Evolutionary conservation across 2,888 invertebrate genomes (phyloP), one percentile per base, ranked within the genome.

Genomic region (Neoascia interrupta): DNA sequence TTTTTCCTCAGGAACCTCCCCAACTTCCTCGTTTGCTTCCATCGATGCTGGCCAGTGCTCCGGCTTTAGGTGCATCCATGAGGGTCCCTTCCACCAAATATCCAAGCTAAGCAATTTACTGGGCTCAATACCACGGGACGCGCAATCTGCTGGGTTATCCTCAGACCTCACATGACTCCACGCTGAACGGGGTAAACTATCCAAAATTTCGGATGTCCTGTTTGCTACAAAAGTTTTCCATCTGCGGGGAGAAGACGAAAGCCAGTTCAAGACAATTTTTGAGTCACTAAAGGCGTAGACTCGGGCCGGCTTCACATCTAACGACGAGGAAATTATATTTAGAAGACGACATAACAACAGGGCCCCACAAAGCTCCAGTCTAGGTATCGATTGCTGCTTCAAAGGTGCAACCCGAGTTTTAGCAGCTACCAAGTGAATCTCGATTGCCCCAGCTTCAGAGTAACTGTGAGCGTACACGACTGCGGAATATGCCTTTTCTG

Each of bases 71-170:
- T 31, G 10, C 2, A 81, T 16, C 69, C 69, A 69, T n/a, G 6
- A 1, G 23, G 47, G 47, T 3, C 56, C 31, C 15, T 37, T 37
- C 56, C 56, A 68, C 54, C 56, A 56, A 23, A 56, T 26, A 1
- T 34, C 36, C 6, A 51, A 61, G 1, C 53, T 11, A 5, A 81
- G n/a, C 5, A 84, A 19, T 31, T 63, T 31, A 0, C 66, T 18
- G 1, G 81, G 81, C 6, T 11, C 11, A 1, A 76, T 19, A 5
- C 84, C 83, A 18, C 82, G 60, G 0, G 83, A 82, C 5, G 81
- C 75, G 5, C 74, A 37, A 61, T 84, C 83, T 0, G 83, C 82
- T 3, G 82, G 81, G 36, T 84, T 84, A 4, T 73, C 45, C 1
- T 34, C 45, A 1, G 81, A 74, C 5, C 60, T 43, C 1, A 84